A percentile compares a stretch with the other conserved stretches of the same genome.
Conservation (phyloP, 2,888 invertebrate species). For the Cryptus armator region DNA sequence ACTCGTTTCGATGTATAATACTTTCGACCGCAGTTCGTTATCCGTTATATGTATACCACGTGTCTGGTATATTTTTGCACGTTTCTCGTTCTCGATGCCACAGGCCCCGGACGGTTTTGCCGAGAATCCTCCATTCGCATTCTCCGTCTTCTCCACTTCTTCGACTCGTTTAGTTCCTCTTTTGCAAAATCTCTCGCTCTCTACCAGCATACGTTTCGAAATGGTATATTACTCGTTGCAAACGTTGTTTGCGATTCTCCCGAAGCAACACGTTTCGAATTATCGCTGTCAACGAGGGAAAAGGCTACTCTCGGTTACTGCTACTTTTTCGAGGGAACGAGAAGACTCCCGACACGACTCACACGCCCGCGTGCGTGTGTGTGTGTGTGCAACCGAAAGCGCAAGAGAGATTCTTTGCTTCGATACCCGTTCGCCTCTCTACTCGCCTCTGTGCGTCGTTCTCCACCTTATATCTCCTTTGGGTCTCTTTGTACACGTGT, state of each 20-base stretch:
- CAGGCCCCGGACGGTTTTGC: slow-evolving; percentile 32
- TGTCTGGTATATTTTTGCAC: slow-evolving; percentile 58
- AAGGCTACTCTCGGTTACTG: neutral
- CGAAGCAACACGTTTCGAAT: slow-evolving; percentile 66
- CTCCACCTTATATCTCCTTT: slow-evolving; percentile 23
- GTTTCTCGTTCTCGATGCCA: slow-evolving; percentile 33
- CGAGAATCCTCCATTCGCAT: slow-evolving; percentile 71
- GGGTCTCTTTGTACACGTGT: slow-evolving; percentile 30
- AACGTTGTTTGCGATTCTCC: neutral
- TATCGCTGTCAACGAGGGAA: slow-evolving; percentile 73
- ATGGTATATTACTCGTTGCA: neutral
- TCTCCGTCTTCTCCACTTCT: slow-evolving; percentile 61
- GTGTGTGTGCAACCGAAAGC: neutral
- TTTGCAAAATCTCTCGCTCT: slow-evolving; percentile 10
- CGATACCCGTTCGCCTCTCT: slow-evolving; percentile 1
- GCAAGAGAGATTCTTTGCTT: slow-evolving; percentile 6
- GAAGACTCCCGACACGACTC: neutral
- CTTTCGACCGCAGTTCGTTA: neutral
- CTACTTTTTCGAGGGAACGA: neutral
- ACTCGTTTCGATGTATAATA: slow-evolving; percentile 19
- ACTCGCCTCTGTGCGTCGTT: neutral
- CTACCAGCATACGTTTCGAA: neutral
- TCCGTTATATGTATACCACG: slow-evolving; percentile 19
- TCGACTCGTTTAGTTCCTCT: slow-evolving; percentile 23
- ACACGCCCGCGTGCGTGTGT: neutral